Percentiles rank a stretch among this genome's conserved stretches.
phyloP scores from a whole-genome alignment of 2,797 vertebrate genomes.

The Hydrocynus forskahlii region DNA sequence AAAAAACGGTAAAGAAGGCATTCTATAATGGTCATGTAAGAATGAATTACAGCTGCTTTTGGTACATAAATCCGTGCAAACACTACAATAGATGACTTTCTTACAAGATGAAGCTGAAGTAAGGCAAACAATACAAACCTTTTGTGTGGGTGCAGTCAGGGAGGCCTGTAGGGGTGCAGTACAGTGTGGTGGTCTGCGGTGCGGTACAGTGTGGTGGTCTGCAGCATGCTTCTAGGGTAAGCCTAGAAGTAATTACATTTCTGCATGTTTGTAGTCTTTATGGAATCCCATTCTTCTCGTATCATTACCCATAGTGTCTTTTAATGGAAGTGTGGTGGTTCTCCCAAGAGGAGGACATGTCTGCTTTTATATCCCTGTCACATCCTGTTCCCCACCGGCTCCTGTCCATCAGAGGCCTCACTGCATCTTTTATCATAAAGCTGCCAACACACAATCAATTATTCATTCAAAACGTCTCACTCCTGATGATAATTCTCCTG shows the following conservation, averaged over 20 bases:
- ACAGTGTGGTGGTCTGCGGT: too few species aligned
- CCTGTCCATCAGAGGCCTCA: conserved; percentile 67
- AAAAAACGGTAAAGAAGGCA: too few species aligned
- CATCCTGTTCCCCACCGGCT: conserved; percentile 21
- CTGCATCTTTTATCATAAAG: conserved; percentile 75
- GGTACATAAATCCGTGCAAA: too few species aligned
- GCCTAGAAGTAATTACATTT: conserved; percentile 27
- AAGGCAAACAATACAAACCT: not conserved
- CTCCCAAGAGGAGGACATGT: conserved; percentile 9
- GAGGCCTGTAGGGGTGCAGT: conserved; percentile 24
- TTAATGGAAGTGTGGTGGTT: conserved; percentile 14
- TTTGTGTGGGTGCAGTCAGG: conserved; percentile 16
- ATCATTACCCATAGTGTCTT: conserved; percentile 41
- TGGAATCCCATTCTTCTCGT: conserved; percentile 23
- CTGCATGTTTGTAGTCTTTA: conserved; percentile 26
- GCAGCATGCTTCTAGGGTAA: not conserved
- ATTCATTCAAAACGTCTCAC: conserved; percentile 80
- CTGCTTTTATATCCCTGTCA: conserved; percentile 26
- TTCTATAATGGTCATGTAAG: not conserved
- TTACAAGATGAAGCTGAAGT: not conserved
- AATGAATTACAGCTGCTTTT: not conserved
- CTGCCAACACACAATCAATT: conserved; percentile 78
- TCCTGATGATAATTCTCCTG: conserved; percentile 81
- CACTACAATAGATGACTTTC: not conserved
- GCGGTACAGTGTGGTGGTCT: not conserved